Conservation (phyloP, 2,113 vertebrate genomes). For the Cyprinus carpio region DNA sequence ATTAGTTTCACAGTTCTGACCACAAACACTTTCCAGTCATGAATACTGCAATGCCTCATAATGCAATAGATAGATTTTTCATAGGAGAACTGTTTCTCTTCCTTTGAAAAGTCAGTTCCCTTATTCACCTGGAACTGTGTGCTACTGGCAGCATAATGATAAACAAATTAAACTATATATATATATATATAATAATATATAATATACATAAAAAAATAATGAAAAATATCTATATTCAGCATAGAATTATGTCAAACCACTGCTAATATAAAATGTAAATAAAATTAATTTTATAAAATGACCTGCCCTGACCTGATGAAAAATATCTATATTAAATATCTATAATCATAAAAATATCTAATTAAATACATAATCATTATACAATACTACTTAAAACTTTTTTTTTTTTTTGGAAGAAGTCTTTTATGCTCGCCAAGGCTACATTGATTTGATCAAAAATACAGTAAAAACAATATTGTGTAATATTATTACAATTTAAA, state of each 20-base stretch:
- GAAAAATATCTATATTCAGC: background rate
- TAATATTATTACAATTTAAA: no score
- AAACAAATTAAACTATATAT: background rate
- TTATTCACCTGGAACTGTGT: background rate
- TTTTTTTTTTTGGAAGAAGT: background rate
- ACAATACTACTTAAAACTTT: background rate
- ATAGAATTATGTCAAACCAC: background rate
- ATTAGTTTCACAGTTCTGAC: constrained; percentile 54
- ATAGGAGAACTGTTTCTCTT: constrained; percentile 28
- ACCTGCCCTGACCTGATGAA: background rate
- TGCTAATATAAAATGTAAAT: background rate
- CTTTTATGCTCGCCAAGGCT: background rate
- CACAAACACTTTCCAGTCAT: constrained; percentile 26
- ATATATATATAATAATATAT: no score
- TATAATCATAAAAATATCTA: background rate
- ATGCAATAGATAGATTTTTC: constrained; percentile 47
- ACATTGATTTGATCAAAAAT: background rate
- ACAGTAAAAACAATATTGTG: no score
- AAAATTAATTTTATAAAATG: background rate
- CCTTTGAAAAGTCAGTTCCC: background rate
- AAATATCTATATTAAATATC: background rate
- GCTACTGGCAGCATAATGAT: background rate
- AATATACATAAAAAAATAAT: no score
- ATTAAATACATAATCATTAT: background rate
- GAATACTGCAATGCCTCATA: constrained; percentile 35